Base-by-base conservation (phyloP, 2,888 invertebrate species). In the Campaea margaritaria region DNA sequence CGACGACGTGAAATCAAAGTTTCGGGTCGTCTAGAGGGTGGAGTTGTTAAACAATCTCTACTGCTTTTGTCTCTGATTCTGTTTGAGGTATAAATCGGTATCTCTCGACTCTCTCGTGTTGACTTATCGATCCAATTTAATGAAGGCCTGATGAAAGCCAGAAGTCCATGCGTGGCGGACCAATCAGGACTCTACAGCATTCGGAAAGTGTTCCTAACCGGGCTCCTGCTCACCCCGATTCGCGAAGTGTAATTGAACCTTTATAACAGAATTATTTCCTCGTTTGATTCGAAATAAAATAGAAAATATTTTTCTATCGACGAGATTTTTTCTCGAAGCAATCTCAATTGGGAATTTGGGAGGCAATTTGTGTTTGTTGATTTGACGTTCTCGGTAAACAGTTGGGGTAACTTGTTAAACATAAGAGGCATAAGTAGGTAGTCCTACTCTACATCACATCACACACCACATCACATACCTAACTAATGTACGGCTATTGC, bases 221-320 rank as follows among this genome's bases (percentile, higher is more conserved):
- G 61, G 52, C 60, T 58, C 58, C 60, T 44, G 43, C 46, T 48
- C 50, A 58, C 48, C 58, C 57, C 67, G 49, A 64, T 67, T 69
- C 62, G 57, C 67, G 50, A 67, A 72, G 61, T 67, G 68, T 76
- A 71, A 77, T 73, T 74, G 69, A 73, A 75, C 68, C 70, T 68
- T 73, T 71, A 68, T 69, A 75, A 76, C 73, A 65, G 27, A 72
- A 72, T 70, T 69, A 73, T 68, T 68, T 72, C 68, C 62, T 71
- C 58, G 69, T 69, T 70, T 64, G 71, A 51, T 72, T 70, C 41
- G 47, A 61, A 72, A 56, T 67, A 59, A 66, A 71, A 73, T 73
- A 65, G 62, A 70, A 72, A 76, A 70, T 58, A 65, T 65, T 69
- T 65, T 69, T 39, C 50, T 57, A 46, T 55, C 64, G 62, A 55